Evolutionary conservation across 2,797 vertebrate species (phyloP).

Genomic region (Rhabdomys pumilio): DNA sequence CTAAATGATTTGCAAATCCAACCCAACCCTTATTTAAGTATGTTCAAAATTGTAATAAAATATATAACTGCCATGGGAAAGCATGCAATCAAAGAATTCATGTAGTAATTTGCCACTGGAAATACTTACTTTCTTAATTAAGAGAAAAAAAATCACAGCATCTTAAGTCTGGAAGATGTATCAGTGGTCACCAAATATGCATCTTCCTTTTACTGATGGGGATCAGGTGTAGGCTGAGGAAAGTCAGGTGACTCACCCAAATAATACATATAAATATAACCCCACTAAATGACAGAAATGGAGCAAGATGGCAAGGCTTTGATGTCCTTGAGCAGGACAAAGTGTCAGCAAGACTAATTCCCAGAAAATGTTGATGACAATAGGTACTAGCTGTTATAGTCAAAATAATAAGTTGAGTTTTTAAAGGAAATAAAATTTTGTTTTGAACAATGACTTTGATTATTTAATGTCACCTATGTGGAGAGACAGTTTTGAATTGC

Average conservation of each 20-base stretch:
- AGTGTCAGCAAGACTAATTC: background rate
- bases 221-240: constrained; percentile 50
- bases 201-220: constrained; percentile 67
- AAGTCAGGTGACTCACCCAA: constrained; percentile 68
- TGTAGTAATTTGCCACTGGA: constrained; percentile 62
- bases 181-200: constrained; percentile 56
- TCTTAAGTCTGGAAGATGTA: constrained; percentile 20
- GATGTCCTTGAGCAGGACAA: background rate
- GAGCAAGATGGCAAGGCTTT: background rate
- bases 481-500: constrained; percentile 44
- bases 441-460: constrained; percentile 62
- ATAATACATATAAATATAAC: background rate
- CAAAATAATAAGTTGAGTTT: background rate
- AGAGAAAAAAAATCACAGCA: constrained; percentile 38
- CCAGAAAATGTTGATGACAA: background rate
- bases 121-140: constrained; percentile 72
- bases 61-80: constrained; percentile 29
- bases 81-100: constrained; percentile 58
- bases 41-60: constrained; percentile 43
- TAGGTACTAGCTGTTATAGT: constrained; percentile 32
- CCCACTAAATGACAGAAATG: background rate
- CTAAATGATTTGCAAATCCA: constrained; percentile 28
- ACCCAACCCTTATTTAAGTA: constrained; percentile 37
- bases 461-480: constrained; percentile 64
- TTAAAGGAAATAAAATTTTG: constrained; percentile 10